Evolutionary conservation across 2,888 invertebrate species (phyloP), one percentile per base, ranked within the genome.

Genomic region (Mesodorylaimus sp.): DNA sequence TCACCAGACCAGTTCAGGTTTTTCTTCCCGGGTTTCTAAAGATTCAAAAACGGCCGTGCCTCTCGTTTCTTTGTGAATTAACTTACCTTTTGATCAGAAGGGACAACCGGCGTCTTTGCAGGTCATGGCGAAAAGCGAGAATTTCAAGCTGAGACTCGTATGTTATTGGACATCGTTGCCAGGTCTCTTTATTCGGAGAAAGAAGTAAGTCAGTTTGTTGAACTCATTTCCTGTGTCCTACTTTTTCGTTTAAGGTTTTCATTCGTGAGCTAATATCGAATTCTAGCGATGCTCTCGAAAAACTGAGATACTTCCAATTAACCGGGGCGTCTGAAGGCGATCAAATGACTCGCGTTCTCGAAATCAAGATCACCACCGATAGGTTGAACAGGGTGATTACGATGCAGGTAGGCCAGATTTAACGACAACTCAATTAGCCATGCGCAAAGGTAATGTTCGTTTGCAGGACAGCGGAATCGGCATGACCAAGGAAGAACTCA

Each of bases 151-250:
- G 95, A 95, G 73, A 95, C 93, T 0, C 75, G 82, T 54, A 89
- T 89, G 81, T 68, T 95, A 38, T 70, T 95, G 45, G 89, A 95
- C 67, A 95, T 95, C 68, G 95, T 95, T 1, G 95, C 95, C 1
- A 80, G 86, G 64, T 93, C 93, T 1, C 72, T 95, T 36, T 95
- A 95, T 70, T 93, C 93, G 0, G 91, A 95, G 60, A 91, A 89
- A 70, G 93, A 95, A 75, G 83, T 82, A 16, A 45, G 25, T n/a
- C 27, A 5, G 29, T 25, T 45, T 45, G 5, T 26, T 45, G 25
- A 3, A 45, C 7, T 24, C 16, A 7, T 28, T 19, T 5, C 7
- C n/a, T 28, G 7, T n/a, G 25, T 36, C 19, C 16, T 36, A 36
- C 36, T 19, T 36, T 16, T 16, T 16, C 36, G 36, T 36, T 36